Conservation (phyloP, 2,113 vertebrate genomes). For the Aplodontia rufa region DNA sequence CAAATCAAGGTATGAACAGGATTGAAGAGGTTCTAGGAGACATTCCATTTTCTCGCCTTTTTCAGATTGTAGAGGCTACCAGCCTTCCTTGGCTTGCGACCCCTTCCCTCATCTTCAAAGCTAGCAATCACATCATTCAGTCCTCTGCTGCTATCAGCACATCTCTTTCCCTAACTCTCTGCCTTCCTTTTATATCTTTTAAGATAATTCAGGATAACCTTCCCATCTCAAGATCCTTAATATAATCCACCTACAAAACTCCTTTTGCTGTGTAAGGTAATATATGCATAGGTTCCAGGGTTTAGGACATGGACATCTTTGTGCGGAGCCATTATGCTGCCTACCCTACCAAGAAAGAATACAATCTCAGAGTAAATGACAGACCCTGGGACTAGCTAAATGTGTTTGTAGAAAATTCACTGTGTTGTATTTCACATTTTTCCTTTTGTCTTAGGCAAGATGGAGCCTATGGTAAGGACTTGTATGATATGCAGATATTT, state of each 20-base stretch:
- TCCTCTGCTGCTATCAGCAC: background rate
- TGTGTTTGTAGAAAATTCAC: conserved; percentile 19
- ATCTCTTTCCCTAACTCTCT: background rate
- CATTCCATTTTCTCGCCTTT: background rate
- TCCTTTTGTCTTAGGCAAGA: background rate
- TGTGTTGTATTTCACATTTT: background rate
- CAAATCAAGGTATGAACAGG: background rate
- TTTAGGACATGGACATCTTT: background rate
- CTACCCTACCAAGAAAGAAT: background rate
- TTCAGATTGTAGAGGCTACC: too few relatives aligned
- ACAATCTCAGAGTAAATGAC: background rate
- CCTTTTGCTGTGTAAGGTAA: too few relatives aligned
- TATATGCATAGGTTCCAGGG: background rate
- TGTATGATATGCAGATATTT: background rate
- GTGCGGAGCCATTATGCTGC: background rate
- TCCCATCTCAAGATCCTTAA: background rate
- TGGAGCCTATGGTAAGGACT: background rate
- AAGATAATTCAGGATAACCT: background rate
- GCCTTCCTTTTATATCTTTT: background rate
- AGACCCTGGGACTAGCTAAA: background rate
- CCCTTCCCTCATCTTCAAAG: too few relatives aligned
- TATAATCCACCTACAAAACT: background rate
- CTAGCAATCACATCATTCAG: background rate
- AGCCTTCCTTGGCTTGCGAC: too few relatives aligned
- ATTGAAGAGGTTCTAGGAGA: background rate